Base-by-base conservation (phyloP, 2,888 invertebrate species). In the Salticus scenicus region DNA sequence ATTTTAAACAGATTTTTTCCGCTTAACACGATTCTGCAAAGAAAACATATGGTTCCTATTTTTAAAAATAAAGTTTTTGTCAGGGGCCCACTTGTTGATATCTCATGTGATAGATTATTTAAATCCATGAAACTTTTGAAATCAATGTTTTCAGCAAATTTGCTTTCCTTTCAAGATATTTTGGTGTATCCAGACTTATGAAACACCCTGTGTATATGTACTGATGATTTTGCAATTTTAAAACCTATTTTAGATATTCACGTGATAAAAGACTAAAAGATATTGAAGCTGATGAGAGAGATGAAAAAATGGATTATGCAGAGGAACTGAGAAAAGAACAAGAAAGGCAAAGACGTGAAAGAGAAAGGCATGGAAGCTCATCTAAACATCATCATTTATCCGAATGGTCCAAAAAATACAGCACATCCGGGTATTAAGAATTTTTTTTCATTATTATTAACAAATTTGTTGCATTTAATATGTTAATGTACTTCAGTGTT, bases 301-400 rank as follows among this genome's bases (percentile, higher is more conserved):
- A 89, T 67, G 89, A 90, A 2, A 90, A 90, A 79, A 47, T 76
- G 10, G 87, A 87, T 70, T 20, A 83, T 5, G 74, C 82, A 12
- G 87, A 87, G 10, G 87, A 88, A 28, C 74, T 84, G 24, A 73
- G 57, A 1, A 69, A 78, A 70, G 88, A 88, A 51, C 86, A 72
- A 71, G 87, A 87, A 20, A 69, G 88, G 17, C 85, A 85, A 47
- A 51, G 79, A 41, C 73, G 78, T 47, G 82, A 86, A 2, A 76
- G 71, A 30, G 76, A 76, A 10, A 77, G 31, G 27, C 64, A 78
- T 27, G 74, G 77, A 31, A 76, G 31, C 27, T 66, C 72, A 20
- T 71, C 76, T 14, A 78, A 78, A 24, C 78, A 73, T 72, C 79
- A 57, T 1, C 72, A 64, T 63, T 77, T 74, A 20, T 63, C 67